Evolutionary conservation across 2,797 vertebrate species (phyloP), one percentile per base, ranked within the genome.

Genomic region (Scolopax rusticola): DNA sequence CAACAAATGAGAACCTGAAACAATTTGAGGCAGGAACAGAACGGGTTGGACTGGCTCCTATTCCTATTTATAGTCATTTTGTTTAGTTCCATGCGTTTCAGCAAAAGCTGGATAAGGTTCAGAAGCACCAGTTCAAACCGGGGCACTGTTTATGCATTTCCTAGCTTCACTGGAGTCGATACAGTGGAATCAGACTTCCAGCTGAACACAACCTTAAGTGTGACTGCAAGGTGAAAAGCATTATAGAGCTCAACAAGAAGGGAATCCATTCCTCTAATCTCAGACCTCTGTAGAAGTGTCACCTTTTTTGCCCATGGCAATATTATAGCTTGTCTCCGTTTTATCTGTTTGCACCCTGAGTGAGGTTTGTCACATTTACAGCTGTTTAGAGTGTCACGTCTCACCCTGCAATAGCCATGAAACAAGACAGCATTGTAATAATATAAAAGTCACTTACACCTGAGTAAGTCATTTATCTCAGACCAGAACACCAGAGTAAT

Each of bases 401-500:
- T 93, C 75, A 9, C 87, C 47, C 83, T 70, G 74, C 93, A 95
- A 91, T 33, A 74, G 77, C 77, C 92, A 84, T 5, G 60, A 93
- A 96, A 95, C 82, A 87, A 86, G 89, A 81, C 74, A 78, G 48
- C 43, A 28, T 95, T 94, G 88, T 64, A 92, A 94, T 92, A 95
- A 95, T 91, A 93, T 61, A 89, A 90, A 90, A 43, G 84, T 95
- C 95, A 93, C 87, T 97, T 94, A 95, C 79, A 92, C 94, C 92
- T 67, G 56, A 95, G 92, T 75, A 93, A 90, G 59, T 84, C 25
- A 95, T 97, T 96, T 91, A 80, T 96, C 92, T 95, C 87, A 15
- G 1, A 82, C 74, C 84, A 84, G 79, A 96, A 82, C 24, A 50
- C 43, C 75, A 90, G 67, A 80, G 83, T 92, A 95, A 95, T 96